These are phyloP conservation scores for Distichodus sexfasciatus DNA, from an alignment of 2,797 vertebrate species.

Conservation along the genomic window DNA sequence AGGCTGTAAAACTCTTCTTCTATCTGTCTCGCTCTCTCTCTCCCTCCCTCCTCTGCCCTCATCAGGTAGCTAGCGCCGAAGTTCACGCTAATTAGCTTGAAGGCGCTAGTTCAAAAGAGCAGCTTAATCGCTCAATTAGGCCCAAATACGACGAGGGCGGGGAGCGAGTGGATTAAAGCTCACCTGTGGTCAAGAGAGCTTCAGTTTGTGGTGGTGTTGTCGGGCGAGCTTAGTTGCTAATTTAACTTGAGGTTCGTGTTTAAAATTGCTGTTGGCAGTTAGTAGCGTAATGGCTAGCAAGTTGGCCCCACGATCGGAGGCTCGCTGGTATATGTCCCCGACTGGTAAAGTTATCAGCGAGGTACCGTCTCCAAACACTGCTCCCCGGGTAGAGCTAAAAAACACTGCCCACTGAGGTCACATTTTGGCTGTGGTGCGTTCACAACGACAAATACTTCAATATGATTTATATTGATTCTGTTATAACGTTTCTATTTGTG, in stretches of 20 bases:
- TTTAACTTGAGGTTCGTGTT: too few relatives aligned
- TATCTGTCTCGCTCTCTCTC: slow-evolving; percentile 9
- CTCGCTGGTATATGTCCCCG: too few relatives aligned
- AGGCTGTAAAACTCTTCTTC: slow-evolving; percentile 39
- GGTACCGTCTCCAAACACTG: too few relatives aligned
- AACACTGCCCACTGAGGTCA: too few relatives aligned
- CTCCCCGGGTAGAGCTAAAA: too few relatives aligned
- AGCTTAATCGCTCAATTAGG: slow-evolving; percentile 48
- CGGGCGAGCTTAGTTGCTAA: not conserved
- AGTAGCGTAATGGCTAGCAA: not conserved
- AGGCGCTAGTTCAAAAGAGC: slow-evolving; percentile 43
- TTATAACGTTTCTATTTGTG: too few relatives aligned
- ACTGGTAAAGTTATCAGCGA: too few relatives aligned
- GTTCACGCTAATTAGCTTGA: slow-evolving; percentile 55
- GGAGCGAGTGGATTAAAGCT: not conserved
- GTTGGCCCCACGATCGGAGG: too few relatives aligned
- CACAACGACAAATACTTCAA: too few relatives aligned
- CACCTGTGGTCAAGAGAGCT: slow-evolving; percentile 11
- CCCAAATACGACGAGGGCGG: slow-evolving; percentile 14
- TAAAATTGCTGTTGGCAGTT: not conserved
- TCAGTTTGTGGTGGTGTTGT: slow-evolving; percentile 6
- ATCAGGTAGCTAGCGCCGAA: slow-evolving; percentile 59
- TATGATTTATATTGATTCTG: too few relatives aligned
- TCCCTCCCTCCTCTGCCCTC: slow-evolving; percentile 1
- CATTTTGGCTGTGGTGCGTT: too few relatives aligned